Conservation (phyloP, 2,113 vertebrate species). For the Crotalus helleri region DNA sequence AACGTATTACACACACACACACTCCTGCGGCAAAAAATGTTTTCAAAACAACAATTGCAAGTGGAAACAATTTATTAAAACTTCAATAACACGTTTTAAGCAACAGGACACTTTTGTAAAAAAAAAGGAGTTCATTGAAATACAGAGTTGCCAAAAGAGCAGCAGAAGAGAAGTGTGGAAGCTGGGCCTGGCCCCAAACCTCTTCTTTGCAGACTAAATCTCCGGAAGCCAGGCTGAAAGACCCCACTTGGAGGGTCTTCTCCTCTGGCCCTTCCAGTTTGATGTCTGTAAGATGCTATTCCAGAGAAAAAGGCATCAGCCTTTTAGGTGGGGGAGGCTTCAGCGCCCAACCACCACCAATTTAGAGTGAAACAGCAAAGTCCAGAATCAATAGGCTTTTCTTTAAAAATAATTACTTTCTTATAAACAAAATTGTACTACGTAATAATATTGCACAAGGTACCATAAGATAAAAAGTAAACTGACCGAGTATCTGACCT, state of each 20-base stretch:
- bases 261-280: neutral
- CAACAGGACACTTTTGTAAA: neutral
- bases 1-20: neutral
- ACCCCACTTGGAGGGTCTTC: neutral
- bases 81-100: neutral
- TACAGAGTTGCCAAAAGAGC: neutral
- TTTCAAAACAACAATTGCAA: neutral
- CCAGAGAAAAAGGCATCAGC: neutral
- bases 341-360: neutral
- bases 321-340: neutral
- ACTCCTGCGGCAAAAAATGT: neutral
- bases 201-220: neutral
- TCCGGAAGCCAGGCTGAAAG: neutral
- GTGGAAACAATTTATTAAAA: neutral
- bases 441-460: neutral
- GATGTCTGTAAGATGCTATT: neutral
- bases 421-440: neutral
- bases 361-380: neutral
- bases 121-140: neutral
- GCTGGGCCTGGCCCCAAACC: neutral
- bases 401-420: neutral
- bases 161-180: neutral
- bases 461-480: slow-evolving; percentile 1
- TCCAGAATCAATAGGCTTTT: neutral
- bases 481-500: neutral